These are phyloP conservation scores for Pitangus sulphuratus DNA, from an alignment of 2,797 vertebrate species.

Conservation along the genomic window DNA sequence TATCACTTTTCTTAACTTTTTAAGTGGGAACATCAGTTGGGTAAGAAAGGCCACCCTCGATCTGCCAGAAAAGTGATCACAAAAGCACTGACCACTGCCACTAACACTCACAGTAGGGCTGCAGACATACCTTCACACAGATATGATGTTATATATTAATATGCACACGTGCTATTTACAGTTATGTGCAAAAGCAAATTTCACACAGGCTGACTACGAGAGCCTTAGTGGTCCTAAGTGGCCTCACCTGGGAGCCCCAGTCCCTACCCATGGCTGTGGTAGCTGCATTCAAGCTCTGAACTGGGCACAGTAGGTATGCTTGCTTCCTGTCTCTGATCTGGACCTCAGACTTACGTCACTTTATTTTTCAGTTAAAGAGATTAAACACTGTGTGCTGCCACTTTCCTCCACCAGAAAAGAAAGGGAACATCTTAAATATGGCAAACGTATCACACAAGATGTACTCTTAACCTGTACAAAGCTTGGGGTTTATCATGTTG, in stretches of 20 bases:
- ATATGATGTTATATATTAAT: neutral
- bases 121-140: neutral
- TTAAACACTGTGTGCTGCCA: neutral
- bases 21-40: neutral
- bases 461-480: neutral
- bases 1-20: neutral
- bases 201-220: neutral
- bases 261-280: neutral
- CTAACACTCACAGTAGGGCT: neutral
- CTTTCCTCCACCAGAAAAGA: neutral
- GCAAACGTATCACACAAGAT: neutral
- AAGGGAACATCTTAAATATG: neutral
- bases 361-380: neutral
- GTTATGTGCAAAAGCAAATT: neutral
- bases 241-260: neutral
- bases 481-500: neutral
- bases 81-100: neutral
- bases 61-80: neutral
- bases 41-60: neutral
- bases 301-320: neutral
- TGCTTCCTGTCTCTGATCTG: neutral
- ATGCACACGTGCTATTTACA: rapidly evolving
- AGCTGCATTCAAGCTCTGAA: neutral
- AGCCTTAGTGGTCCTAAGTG: neutral
- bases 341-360: neutral